Evolutionary conservation across 2,888 invertebrate genomes (phyloP).

Genomic region (Macrophya alboannulata): DNA sequence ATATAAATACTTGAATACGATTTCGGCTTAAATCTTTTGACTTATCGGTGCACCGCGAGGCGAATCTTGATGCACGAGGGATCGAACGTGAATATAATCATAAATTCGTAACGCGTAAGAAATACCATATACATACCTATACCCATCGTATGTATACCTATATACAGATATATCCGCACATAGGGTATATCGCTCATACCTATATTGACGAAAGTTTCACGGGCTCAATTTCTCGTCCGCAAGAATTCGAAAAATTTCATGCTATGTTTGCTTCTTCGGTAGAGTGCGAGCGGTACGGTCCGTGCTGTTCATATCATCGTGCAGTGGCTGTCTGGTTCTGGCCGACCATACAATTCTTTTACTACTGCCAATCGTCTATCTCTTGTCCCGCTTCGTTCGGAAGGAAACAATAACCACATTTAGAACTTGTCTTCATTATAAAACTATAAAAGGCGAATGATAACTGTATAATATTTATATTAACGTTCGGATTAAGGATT

Average conservation of each 20-base stretch:
- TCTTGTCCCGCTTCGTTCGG: neutral
- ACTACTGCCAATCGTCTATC: conserved; percentile 11
- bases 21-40: conserved; percentile 54
- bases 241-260: conserved; percentile 7
- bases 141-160: neutral
- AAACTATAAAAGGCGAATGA: neutral
- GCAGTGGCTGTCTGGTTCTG: neutral
- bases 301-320: neutral
- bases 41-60: conserved; percentile 53
- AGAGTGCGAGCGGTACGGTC: too few species aligned
- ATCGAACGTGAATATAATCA: conserved; percentile 46
- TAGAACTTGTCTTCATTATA: neutral
- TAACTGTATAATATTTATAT: neutral
- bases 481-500: neutral
- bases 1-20: conserved; percentile 55
- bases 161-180: neutral
- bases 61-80: conserved; percentile 55
- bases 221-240: neutral
- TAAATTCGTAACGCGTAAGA: conserved; percentile 47
- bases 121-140: neutral
- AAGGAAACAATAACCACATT: neutral
- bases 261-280: neutral
- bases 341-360: neutral
- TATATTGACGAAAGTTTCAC: conserved; percentile 29
- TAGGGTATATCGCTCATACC: neutral